Evolutionary conservation across 2,113 vertebrate genomes (phyloP).

Genomic region (Ailurus styani): DNA sequence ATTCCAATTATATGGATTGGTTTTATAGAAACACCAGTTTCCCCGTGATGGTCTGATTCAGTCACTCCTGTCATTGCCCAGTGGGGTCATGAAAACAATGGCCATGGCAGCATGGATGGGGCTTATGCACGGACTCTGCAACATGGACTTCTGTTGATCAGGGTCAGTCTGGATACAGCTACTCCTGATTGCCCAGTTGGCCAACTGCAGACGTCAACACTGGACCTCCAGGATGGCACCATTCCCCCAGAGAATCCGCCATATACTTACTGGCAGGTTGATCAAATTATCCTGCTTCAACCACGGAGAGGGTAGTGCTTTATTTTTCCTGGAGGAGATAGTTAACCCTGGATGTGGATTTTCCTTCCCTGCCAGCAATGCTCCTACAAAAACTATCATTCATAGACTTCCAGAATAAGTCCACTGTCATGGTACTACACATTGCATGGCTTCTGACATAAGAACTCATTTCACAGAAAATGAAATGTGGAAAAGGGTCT

Average conservation of each 20-base stretch:
- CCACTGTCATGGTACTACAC: background rate
- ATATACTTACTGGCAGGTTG: background rate
- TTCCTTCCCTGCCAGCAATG: background rate
- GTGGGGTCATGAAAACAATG: background rate
- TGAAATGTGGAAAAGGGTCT: background rate
- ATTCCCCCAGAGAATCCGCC: background rate
- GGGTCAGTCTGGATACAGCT: background rate
- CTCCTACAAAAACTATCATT: background rate
- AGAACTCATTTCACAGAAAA: background rate
- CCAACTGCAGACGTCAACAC: background rate
- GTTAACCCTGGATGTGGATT: background rate
- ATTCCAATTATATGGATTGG: background rate
- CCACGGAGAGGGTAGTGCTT: background rate
- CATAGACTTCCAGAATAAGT: background rate
- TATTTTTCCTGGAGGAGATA: background rate
- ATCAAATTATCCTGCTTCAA: background rate
- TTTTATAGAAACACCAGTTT: background rate
- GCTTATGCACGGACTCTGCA: background rate
- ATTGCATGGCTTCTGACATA: background rate
- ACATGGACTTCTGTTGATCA: background rate
- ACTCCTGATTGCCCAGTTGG: background rate
- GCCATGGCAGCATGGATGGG: too few species aligned
- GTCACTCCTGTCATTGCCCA: background rate
- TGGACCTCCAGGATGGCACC: background rate
- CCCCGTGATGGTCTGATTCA: background rate